These are phyloP conservation scores for Globia sparganii DNA, from an alignment of 2,888 invertebrate species.

Conservation along the genomic window DNA sequence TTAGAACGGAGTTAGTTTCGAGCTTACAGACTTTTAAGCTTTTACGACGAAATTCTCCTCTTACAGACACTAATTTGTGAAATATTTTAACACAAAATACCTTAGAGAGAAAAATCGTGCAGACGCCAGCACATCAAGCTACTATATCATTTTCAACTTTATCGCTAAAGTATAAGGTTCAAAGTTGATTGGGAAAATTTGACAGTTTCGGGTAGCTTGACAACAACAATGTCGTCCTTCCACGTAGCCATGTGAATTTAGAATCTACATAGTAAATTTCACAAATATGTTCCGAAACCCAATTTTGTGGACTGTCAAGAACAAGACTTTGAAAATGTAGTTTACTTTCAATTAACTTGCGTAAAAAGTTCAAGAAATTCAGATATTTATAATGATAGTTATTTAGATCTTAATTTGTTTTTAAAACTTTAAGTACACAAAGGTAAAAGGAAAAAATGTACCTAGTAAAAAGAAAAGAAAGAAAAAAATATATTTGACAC, in stretches of 20 bases:
- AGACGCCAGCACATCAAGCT: too few relatives aligned
- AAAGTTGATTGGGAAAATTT: too few relatives aligned
- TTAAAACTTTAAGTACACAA: not conserved
- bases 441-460: not conserved
- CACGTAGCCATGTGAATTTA: not conserved
- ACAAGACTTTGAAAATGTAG: not conserved
- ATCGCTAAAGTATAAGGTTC: too few relatives aligned
- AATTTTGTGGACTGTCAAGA: slow-evolving; percentile 22
- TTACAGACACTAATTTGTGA: not conserved
- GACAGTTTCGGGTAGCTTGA: too few relatives aligned
- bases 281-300: not conserved
- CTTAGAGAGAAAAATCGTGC: not conserved
- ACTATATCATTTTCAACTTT: too few relatives aligned
- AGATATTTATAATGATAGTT: not conserved
- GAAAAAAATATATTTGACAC: too few relatives aligned
- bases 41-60: not conserved
- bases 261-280: not conserved
- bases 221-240: not conserved
- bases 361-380: not conserved
- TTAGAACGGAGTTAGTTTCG: not conserved
- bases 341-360: not conserved
- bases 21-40: not conserved
- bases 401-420: not conserved
- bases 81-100: not conserved
- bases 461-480: not conserved